These are phyloP conservation scores for Semaprochilodus insignis DNA, from an alignment of 2,797 vertebrate species.

Conservation along the genomic window DNA sequence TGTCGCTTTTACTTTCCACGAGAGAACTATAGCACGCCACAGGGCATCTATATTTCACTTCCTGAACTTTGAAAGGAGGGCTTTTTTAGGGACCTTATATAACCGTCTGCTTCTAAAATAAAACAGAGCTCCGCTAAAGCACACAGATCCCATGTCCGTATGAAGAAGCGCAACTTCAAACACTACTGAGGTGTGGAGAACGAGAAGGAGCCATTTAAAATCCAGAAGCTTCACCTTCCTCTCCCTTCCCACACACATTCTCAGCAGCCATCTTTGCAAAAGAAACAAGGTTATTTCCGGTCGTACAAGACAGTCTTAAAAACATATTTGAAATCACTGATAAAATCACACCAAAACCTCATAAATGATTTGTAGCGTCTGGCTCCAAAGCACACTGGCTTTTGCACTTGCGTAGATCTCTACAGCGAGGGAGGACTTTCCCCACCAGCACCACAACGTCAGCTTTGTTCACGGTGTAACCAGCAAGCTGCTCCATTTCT, in stretches of 20 bases:
- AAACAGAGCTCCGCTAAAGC: slow-evolving; percentile 19
- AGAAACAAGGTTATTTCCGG: too few species aligned
- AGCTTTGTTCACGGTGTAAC: too few species aligned
- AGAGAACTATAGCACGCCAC: slow-evolving; percentile 31
- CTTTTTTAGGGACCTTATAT: slow-evolving; percentile 32
- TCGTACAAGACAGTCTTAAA: too few species aligned
- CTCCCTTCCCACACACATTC: slow-evolving; percentile 7
- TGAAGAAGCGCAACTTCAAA: slow-evolving; percentile 43
- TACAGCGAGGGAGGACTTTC: too few species aligned
- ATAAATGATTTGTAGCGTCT: too few species aligned
- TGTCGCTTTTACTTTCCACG: slow-evolving; percentile 9
- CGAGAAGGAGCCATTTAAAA: slow-evolving; percentile 34
- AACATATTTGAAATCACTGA: too few species aligned
- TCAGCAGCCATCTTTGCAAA: too few species aligned
- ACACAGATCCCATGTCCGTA: slow-evolving; percentile 27
- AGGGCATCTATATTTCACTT: slow-evolving; percentile 54
- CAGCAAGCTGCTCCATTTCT: too few species aligned
- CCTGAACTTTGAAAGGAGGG: slow-evolving; percentile 47
- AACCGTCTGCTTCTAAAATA: slow-evolving; percentile 38
- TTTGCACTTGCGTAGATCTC: too few species aligned
- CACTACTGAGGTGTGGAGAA: slow-evolving; percentile 3
- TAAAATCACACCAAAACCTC: too few species aligned
- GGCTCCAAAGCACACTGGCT: too few species aligned
- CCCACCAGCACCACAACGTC: too few species aligned
- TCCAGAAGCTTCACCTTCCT: slow-evolving; percentile 41